These are phyloP conservation scores for Chiridota heheva DNA, from an alignment of 35 echinoderm and acorn worm species.

Conservation along the genomic window DNA sequence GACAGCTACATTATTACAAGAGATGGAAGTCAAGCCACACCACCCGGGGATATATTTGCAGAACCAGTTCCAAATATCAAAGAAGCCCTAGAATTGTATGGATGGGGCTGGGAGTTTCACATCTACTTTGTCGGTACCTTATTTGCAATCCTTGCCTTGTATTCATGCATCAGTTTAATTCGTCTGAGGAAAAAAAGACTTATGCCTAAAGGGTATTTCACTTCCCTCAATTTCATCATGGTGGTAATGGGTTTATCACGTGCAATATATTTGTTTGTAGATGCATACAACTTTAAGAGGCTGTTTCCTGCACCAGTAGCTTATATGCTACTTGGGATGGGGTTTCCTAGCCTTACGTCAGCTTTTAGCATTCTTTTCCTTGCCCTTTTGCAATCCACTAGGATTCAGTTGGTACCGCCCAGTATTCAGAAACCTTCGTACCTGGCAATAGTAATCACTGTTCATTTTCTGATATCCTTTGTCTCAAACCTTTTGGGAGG, in stretches of 20 bases:
- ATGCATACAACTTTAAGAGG: constrained; percentile 81
- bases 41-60: no score
- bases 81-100: constrained; percentile 44
- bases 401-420: constrained; percentile 67
- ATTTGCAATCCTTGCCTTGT: constrained; percentile 74
- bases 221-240: constrained; percentile 82
- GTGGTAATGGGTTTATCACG: constrained; percentile 71
- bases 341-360: constrained; percentile 92
- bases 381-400: constrained; percentile 83
- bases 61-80: constrained; percentile 86
- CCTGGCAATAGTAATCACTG: constrained; percentile 52
- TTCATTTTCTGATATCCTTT: constrained; percentile 83
- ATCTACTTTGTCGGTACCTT: constrained; percentile 71
- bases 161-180: constrained; percentile 82
- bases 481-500: constrained; percentile 73
- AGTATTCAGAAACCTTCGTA: constrained; percentile 73
- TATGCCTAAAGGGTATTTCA: constrained; percentile 75
- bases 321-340: constrained; percentile 81
- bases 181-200: constrained; percentile 60
- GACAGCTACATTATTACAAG: no score
- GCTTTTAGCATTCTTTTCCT: constrained; percentile 98
- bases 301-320: constrained; percentile 57
- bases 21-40: no score
- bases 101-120: constrained; percentile 74
- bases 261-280: constrained; percentile 82